Evolutionary conservation across 2,888 invertebrate genomes (phyloP).

Genomic region (Crepidodera aurea): DNA sequence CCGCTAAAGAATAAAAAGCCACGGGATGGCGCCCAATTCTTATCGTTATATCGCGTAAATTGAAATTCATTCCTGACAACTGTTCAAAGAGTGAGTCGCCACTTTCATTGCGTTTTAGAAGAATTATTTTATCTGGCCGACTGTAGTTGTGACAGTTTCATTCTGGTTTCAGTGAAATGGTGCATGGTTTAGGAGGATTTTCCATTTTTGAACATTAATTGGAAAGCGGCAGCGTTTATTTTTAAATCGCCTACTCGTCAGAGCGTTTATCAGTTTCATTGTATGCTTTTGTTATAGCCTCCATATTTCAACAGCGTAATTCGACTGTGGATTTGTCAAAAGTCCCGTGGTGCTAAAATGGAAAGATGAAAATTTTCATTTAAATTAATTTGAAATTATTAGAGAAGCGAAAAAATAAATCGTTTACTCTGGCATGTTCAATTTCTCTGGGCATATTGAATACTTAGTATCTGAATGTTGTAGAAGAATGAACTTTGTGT

Average conservation of each 20-base stretch:
- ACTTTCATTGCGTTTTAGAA: constrained; percentile 14
- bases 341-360: background rate
- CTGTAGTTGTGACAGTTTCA: constrained; percentile 54
- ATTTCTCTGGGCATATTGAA: too few relatives aligned
- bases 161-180: constrained; percentile 57
- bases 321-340: constrained; percentile 22
- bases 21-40: constrained; percentile 47
- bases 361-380: constrained; percentile 1
- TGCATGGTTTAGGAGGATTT: constrained; percentile 58
- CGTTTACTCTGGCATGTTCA: too few relatives aligned
- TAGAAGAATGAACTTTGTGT: too few relatives aligned
- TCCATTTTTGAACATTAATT: constrained; percentile 60
- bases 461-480: too few relatives aligned
- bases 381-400: background rate
- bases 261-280: constrained; percentile 41
- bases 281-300: constrained; percentile 40
- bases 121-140: constrained; percentile 41
- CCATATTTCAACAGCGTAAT: constrained; percentile 32
- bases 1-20: constrained; percentile 34
- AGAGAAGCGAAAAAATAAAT: too few relatives aligned
- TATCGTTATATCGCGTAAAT: constrained; percentile 57
- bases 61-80: constrained; percentile 55
- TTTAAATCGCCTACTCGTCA: constrained; percentile 40
- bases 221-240: constrained; percentile 54
- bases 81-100: constrained; percentile 38